phyloP scores from a whole-genome alignment of 1,140 invertebrate genomes.

The Lethrus apterus region DNA sequence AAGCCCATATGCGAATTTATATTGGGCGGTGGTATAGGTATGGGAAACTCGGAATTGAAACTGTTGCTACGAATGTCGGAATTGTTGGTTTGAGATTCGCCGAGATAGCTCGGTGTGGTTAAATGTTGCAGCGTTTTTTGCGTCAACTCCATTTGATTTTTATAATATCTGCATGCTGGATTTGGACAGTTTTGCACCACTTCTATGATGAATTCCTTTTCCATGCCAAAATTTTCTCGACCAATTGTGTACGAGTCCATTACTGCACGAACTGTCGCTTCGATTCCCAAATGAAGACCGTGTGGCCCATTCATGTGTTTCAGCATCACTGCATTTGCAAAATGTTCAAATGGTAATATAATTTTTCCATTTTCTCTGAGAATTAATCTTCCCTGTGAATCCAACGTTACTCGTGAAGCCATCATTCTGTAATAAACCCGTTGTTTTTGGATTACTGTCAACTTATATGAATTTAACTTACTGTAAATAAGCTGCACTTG shows the following conservation, averaged over 20 bases:
- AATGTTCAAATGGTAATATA: constrained; percentile 79
- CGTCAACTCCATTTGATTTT: constrained; percentile 73
- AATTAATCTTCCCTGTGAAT: constrained; percentile 73
- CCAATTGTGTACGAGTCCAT: constrained; percentile 82
- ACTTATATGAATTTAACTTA: constrained; percentile 44
- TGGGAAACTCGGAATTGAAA: constrained; percentile 25
- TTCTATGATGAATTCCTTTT: constrained; percentile 81
- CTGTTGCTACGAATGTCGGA: constrained; percentile 30
- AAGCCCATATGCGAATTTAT: constrained; percentile 27
- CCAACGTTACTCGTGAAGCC: constrained; percentile 70
- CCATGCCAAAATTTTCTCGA: constrained; percentile 79
- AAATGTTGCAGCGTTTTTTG: constrained; percentile 46
- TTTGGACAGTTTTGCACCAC: constrained; percentile 81
- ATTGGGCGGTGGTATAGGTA: constrained; percentile 21
- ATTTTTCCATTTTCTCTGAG: constrained; percentile 80
- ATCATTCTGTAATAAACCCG: constrained; percentile 59
- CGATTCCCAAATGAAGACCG: constrained; percentile 70
- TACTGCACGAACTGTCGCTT: constrained; percentile 71
- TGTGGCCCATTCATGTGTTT: constrained; percentile 83
- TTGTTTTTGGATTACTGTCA: background rate
- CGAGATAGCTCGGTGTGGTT: constrained; percentile 38
- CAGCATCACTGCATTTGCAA: constrained; percentile 81
- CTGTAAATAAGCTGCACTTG: constrained; percentile 78
- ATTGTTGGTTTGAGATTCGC: constrained; percentile 30
- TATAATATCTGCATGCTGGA: constrained; percentile 76